Conservation (phyloP, 2,888 invertebrate genomes). For the Sinohyriopsis cumingii region DNA sequence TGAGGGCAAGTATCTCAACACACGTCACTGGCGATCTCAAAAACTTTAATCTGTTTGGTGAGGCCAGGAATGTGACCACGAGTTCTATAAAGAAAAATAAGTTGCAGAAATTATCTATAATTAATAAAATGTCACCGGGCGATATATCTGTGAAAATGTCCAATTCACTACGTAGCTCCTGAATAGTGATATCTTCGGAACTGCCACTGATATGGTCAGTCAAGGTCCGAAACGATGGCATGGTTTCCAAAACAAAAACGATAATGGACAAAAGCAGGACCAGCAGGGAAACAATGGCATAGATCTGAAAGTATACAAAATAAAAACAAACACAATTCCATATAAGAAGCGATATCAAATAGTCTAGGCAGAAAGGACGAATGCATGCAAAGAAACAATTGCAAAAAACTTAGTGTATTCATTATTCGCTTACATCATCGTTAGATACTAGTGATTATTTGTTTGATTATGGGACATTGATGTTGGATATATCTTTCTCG, state of each 20-base stretch:
- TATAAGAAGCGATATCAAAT: no score
- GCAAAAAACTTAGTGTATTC: no score
- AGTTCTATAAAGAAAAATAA: slow-evolving; percentile 32
- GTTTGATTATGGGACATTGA: no score
- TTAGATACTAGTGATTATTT: no score
- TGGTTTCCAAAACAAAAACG: slow-evolving; percentile 33
- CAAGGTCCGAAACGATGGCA: slow-evolving; percentile 27
- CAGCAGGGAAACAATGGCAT: slow-evolving; percentile 24
- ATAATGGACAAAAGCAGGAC: slow-evolving; percentile 29
- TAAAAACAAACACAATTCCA: background rate
- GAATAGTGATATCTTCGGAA: slow-evolving; percentile 16
- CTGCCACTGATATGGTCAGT: slow-evolving; percentile 18
- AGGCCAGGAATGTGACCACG: slow-evolving; percentile 25
- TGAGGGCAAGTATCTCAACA: slow-evolving; percentile 26
- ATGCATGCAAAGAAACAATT: no score
- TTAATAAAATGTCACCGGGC: slow-evolving; percentile 20
- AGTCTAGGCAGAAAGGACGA: no score
- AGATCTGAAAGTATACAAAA: slow-evolving; percentile 22
- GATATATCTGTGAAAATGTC: slow-evolving; percentile 28
- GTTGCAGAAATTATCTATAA: slow-evolving; percentile 33
- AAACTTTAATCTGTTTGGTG: slow-evolving; percentile 25
- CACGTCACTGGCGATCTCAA: slow-evolving; percentile 22
- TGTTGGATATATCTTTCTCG: no score
- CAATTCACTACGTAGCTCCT: slow-evolving; percentile 21
- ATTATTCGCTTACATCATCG: no score